These are phyloP conservation scores for Lophura nycthemera DNA, from an alignment of 2,113 vertebrate genomes.

Conservation along the genomic window DNA sequence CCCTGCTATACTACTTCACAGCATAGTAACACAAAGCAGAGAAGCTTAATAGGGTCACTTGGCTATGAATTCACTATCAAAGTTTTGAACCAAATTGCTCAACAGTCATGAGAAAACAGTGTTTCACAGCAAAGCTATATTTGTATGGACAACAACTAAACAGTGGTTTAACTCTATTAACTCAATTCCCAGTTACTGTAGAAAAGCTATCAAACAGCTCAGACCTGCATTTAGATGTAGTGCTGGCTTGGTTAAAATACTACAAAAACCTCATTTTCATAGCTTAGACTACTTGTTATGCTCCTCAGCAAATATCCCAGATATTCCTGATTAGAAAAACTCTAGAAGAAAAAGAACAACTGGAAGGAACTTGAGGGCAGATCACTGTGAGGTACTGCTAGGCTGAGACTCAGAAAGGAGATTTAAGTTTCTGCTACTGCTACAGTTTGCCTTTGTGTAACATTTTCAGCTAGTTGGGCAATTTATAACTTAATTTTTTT, in stretches of 20 bases:
- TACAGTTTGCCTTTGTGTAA: not conserved
- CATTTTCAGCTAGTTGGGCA: not conserved
- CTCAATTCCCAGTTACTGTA: not conserved
- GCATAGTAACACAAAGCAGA: not conserved
- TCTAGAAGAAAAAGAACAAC: not conserved
- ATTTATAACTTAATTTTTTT: not conserved
- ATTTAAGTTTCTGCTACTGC: not conserved
- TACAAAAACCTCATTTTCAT: not conserved
- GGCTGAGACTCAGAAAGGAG: not conserved
- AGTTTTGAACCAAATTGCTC: not conserved
- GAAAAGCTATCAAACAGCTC: not conserved
- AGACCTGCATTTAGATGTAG: not conserved
- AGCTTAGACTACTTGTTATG: not conserved
- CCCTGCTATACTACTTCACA: fast-evolving
- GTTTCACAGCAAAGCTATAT: not conserved
- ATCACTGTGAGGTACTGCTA: not conserved
- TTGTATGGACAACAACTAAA: not conserved
- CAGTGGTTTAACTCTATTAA: not conserved
- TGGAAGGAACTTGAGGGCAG: not conserved
- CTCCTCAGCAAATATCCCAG: not conserved
- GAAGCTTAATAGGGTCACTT: not conserved
- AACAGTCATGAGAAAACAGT: not conserved
- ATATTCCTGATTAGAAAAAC: not conserved
- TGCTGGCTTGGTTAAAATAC: not conserved
- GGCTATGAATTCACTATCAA: not conserved